Evolutionary conservation across 2,888 invertebrate genomes (phyloP), one percentile per base, ranked within the genome.

Genomic region (Eudemis profundana): DNA sequence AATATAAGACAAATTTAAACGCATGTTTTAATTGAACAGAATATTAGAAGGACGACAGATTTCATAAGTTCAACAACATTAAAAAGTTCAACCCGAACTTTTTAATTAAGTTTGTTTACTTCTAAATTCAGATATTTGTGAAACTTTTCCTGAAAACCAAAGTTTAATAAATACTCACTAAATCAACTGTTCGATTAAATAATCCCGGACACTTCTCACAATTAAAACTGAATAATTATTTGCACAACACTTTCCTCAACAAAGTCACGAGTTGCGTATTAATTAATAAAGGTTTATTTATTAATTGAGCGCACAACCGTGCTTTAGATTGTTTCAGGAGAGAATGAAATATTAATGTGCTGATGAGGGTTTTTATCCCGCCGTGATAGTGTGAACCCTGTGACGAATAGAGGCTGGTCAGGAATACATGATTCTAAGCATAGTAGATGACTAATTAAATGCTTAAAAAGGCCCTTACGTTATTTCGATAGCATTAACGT

Each of bases 321-420:
- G 44, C 64, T 44, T 64, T 19, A 50, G 57, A 59, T 64, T 36
- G 57, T 59, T 64, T 59, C 50, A 64, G 57, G 50, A 50, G 33
- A 36, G 50, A 64, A 64, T 64, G 62, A 56, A 54, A 38, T 62
- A 47, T 47, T 23, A 44, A 46, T 59, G 33, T 23, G 7, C 15
- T 27, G 44, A 7, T 44, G 23, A 33, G 29, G 17, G 64, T 42
- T 64, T 64, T 51, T 59, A 64, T 64, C 21, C 42, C 14, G 50
- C 17, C 33, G 19, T 17, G 27, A 54, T 54, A 54, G 38, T 10
- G 44, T 5, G 17, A 38, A 3, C 21, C 38, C 51, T 38, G 54
- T 33, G 23, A 40, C 27, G 27, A 8, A 29, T 56, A 15, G 1
- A 46, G 21, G 21, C 15, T 53, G 33, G 14, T 29, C 56, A 29